Evolutionary conservation across 2,888 invertebrate genomes (phyloP), one percentile per base, ranked within the genome.

Genomic region (Piscicola geometra): DNA sequence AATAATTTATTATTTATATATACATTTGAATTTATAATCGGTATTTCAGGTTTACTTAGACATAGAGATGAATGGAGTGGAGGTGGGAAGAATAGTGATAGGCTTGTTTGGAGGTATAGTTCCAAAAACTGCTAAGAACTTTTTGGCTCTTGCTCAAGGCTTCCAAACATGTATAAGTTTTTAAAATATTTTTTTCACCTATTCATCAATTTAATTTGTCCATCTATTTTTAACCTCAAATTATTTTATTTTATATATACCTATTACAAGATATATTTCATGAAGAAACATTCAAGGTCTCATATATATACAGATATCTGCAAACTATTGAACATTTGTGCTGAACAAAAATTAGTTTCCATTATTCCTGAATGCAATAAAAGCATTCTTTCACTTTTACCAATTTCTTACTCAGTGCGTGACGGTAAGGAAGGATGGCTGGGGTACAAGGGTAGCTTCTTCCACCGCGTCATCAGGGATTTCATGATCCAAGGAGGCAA

Each of bases 401-500:
- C n/a, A n/a, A n/a, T n/a, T n/a, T n/a, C n/a, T n/a, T n/a, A n/a
- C n/a, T n/a, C 41, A 70, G 35, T 70, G 21, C 12, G 30, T n/a
- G 28, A 67, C 50, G 71, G 50, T 32, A n/a, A 25, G 28, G 50
- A 47, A 30, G 18, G 12, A 32, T 50, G 25, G 25, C 60, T 82
- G 15, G 80, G 81, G 32, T 96, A 93, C 84, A 90, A 90, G 80
- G 93, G 92, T 25, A 89, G 91, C 5, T 89, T 87, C 80, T 93
- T 96, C 85, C 93, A 93, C 86, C 89, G 94, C n/a, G 90, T 96
- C 71, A 91, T 96, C 80, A 90, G 91, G 85, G 90, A 92, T 81
- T 94, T 95, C 84, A 92, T 95, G 90, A 90, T 96, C 81, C 94
- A 95, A 89, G 94, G 93, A 79, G 95, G 96, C 78, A 96, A 96